Evolutionary conservation across 2,888 invertebrate species (phyloP).

Genomic region (Omphaloscelis lunosa): DNA sequence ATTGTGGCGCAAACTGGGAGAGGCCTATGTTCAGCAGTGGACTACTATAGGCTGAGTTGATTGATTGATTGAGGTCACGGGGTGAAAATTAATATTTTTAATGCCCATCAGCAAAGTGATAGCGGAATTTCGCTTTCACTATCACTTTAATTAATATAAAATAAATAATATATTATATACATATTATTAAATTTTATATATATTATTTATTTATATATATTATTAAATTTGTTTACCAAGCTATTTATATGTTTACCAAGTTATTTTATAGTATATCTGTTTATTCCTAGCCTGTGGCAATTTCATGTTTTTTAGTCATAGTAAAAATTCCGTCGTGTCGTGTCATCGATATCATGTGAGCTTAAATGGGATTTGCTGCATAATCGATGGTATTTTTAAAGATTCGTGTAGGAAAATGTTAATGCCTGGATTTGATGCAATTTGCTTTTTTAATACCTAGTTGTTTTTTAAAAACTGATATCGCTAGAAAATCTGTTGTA

Average conservation of each 20-base stretch:
- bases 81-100: background rate
- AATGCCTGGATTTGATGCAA: conserved; percentile 14
- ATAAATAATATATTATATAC: too few relatives aligned
- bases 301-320: conserved; percentile 41
- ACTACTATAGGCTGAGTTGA: too few relatives aligned
- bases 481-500: background rate
- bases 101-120: background rate
- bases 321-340: conserved; percentile 65
- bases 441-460: conserved; percentile 3
- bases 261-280: background rate
- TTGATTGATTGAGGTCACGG: too few relatives aligned
- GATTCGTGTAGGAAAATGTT: conserved; percentile 5
- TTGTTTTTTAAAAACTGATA: conserved; percentile 2
- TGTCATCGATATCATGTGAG: conserved; percentile 65
- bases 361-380: conserved; percentile 62
- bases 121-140: too few relatives aligned
- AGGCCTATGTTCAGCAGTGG: too few relatives aligned
- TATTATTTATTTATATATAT: too few relatives aligned
- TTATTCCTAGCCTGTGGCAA: background rate
- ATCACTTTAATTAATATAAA: too few relatives aligned
- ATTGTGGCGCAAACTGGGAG: too few relatives aligned
- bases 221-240: too few relatives aligned
- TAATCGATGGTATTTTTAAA: conserved; percentile 60
- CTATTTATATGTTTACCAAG: too few relatives aligned
- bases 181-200: too few relatives aligned